Conservation (phyloP, 30 jellyfish, hydroid and myxozoan species). For the Clytia hemisphaerica region DNA sequence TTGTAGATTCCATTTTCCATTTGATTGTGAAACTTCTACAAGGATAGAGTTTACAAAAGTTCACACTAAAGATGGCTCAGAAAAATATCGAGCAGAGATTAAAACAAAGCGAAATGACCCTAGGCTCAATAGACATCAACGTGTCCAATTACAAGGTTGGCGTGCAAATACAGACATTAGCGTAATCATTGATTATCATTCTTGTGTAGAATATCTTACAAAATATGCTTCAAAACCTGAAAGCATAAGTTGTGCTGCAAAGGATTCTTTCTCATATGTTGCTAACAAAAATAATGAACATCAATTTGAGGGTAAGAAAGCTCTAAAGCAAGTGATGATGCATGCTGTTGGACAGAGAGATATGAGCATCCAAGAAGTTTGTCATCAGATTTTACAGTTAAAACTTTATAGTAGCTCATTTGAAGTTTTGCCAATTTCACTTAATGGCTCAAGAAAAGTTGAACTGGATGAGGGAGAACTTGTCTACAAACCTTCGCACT, state of each 20-base stretch:
- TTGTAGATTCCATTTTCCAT: slow-evolving; percentile 42
- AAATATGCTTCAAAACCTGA: slow-evolving; percentile 45
- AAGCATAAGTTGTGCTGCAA: slow-evolving; percentile 24
- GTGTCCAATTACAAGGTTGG: slow-evolving; percentile 51
- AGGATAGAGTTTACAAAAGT: slow-evolving; percentile 28
- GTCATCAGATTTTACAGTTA: slow-evolving; percentile 42
- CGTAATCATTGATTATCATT: slow-evolving; percentile 35
- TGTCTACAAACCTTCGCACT: background rate
- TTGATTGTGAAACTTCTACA: slow-evolving; percentile 9
- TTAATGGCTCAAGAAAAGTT: slow-evolving; percentile 32
- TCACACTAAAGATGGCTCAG: slow-evolving; percentile 11
- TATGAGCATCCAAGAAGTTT: slow-evolving; percentile 53
- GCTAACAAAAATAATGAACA: slow-evolving; percentile 4
- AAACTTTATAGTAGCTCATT: slow-evolving; percentile 42
- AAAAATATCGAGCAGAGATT: slow-evolving; percentile 28
- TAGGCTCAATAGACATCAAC: slow-evolving; percentile 43
- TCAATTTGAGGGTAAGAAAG: slow-evolving; percentile 14
- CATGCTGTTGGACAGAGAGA: slow-evolving; percentile 57
- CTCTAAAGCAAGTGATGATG: slow-evolving; percentile 34
- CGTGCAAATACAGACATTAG: slow-evolving; percentile 50
- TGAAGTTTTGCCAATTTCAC: slow-evolving; percentile 19
- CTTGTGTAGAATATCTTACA: slow-evolving; percentile 49
- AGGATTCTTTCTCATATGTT: slow-evolving; percentile 47
- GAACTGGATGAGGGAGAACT: slow-evolving; percentile 29
- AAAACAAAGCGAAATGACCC: slow-evolving; percentile 32